phyloP scores from a whole-genome alignment of 2,888 invertebrate species.

The Brenthis hecate region DNA sequence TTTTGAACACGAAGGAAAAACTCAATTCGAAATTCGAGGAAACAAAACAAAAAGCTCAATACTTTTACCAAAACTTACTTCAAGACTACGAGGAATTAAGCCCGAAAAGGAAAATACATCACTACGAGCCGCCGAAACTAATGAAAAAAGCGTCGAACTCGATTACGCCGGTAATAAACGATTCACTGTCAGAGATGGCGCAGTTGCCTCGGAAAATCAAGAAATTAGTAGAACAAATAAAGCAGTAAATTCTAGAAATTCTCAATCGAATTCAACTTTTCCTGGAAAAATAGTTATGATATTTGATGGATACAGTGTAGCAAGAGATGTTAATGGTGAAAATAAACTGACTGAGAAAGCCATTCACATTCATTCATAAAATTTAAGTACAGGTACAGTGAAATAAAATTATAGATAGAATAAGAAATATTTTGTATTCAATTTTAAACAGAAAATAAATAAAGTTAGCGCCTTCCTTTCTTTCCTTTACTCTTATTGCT shows the following conservation, averaged over 20 bases:
- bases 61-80: constrained; percentile 65
- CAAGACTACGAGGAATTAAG: constrained; percentile 65
- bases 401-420: constrained; percentile 29
- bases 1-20: constrained; percentile 55
- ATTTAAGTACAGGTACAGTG: constrained; percentile 24
- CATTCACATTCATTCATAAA: constrained; percentile 56
- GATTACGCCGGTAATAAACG: constrained; percentile 67
- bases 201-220: constrained; percentile 70
- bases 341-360: constrained; percentile 65
- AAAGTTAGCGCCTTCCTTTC: constrained; percentile 71
- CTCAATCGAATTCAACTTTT: constrained; percentile 33
- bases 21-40: constrained; percentile 63
- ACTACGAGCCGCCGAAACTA: constrained; percentile 58
- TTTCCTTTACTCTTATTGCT: constrained; percentile 73
- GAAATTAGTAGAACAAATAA: constrained; percentile 67
- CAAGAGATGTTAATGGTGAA: constrained; percentile 70
- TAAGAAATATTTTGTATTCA: constrained; percentile 34
- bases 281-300: constrained; percentile 62
- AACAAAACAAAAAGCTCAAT: constrained; percentile 66
- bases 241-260: constrained; percentile 52
- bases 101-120: constrained; percentile 56
- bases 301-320: constrained; percentile 74
- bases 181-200: constrained; percentile 68
- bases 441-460: constrained; percentile 40
- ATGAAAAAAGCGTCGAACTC: constrained; percentile 64